Conservation (phyloP, 2,113 vertebrate genomes). For the Anarhynchus alexandrinus region DNA sequence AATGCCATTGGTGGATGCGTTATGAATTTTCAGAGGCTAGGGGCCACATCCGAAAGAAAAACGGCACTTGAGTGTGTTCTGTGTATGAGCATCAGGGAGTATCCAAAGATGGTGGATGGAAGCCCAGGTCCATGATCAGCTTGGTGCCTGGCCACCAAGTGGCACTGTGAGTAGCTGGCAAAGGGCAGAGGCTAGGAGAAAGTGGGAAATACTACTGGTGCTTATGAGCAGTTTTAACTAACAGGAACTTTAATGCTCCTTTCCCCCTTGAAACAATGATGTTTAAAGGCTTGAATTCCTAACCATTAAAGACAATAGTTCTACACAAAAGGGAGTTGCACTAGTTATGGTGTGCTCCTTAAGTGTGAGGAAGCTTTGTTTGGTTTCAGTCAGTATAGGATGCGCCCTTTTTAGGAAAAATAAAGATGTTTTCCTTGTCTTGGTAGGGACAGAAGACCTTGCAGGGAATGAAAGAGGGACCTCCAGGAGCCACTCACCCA, state of each 20-base stretch:
- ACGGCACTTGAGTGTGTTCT: background rate
- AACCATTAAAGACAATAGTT: background rate
- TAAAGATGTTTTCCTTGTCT: background rate
- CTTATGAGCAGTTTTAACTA: background rate
- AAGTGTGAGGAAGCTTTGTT: accelerated
- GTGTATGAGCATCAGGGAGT: background rate
- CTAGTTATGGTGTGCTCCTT: background rate
- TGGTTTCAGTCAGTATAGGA: background rate
- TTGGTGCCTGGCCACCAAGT: background rate
- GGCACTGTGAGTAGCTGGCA: background rate
- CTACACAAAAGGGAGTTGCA: background rate
- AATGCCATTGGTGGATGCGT: accelerated
- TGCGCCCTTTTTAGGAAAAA: background rate
- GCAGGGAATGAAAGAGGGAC: background rate
- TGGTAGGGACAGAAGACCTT: background rate
- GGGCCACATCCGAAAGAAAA: background rate
- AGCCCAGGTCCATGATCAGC: background rate
- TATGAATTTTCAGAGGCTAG: background rate
- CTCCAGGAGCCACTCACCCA: slow-evolving; percentile 2
- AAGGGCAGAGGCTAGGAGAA: background rate
- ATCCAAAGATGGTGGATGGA: background rate
- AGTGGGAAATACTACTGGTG: background rate
- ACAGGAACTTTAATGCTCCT: background rate
- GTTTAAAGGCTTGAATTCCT: background rate
- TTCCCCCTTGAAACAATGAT: background rate